These are phyloP conservation scores for Oenanthe melanoleuca DNA, from an alignment of 2,113 vertebrate species.

Conservation along the genomic window DNA sequence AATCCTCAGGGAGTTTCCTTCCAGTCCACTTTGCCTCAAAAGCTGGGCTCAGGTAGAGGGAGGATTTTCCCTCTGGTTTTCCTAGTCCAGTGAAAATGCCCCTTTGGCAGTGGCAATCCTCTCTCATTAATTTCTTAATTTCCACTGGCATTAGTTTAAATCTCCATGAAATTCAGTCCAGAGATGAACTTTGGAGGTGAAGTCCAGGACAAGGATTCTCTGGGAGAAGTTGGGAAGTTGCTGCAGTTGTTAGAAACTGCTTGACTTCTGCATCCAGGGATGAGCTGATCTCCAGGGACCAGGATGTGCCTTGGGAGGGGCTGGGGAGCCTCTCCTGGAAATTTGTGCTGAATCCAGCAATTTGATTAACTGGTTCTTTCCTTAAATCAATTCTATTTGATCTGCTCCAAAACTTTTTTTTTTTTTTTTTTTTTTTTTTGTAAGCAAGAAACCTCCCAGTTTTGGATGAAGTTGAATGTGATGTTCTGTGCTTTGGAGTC, in stretches of 20 bases:
- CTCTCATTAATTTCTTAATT: neutral
- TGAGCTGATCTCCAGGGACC: rapidly evolving
- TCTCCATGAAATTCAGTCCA: neutral
- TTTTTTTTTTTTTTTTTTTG: neutral
- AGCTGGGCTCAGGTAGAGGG: neutral
- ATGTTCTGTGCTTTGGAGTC: neutral
- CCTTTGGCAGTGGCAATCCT: neutral
- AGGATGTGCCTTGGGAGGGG: neutral
- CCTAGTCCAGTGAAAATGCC: neutral
- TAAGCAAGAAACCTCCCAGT: neutral
- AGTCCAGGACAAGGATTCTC: neutral
- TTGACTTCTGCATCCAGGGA: neutral
- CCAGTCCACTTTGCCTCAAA: neutral
- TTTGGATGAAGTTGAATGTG: neutral
- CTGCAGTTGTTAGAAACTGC: neutral
- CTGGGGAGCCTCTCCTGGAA: neutral
- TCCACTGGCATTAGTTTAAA: neutral
- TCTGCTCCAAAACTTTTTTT: neutral
- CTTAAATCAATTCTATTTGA: neutral
- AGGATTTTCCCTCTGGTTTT: neutral
- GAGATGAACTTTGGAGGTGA: neutral
- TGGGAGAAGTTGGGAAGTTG: rapidly evolving
- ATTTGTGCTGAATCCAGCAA: neutral
- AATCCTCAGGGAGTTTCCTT: neutral
- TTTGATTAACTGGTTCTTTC: neutral